Evolutionary conservation across 2,888 invertebrate genomes (phyloP).

Genomic region (Lacanobia oleracea): DNA sequence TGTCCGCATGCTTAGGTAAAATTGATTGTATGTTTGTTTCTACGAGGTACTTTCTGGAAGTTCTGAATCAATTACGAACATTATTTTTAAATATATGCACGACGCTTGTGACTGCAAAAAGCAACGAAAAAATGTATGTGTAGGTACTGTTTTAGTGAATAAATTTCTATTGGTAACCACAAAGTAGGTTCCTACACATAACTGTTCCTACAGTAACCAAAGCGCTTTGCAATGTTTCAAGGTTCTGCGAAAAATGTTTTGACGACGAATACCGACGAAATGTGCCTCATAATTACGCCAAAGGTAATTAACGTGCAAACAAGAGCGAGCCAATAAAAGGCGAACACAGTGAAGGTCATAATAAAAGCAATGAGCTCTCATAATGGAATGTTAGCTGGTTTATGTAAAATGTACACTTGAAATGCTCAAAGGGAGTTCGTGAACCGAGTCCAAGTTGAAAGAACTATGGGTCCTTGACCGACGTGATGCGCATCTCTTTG

Average conservation of each 20-base stretch:
- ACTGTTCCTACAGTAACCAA: not conserved
- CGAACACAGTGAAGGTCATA: slow-evolving; percentile 35
- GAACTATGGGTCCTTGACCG: slow-evolving; percentile 53
- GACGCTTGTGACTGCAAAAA: too few relatives aligned
- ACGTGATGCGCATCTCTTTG: slow-evolving; percentile 36
- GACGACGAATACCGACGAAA: slow-evolving; percentile 15
- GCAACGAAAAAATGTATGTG: too few relatives aligned
- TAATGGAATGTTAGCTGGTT: slow-evolving; percentile 35
- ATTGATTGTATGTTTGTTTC: too few relatives aligned
- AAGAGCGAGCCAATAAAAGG: slow-evolving; percentile 44
- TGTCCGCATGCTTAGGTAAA: not conserved
- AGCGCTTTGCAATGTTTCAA: slow-evolving; percentile 11
- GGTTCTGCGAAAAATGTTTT: slow-evolving; percentile 16
- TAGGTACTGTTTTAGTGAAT: not conserved
- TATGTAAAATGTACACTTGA: slow-evolving; percentile 50
- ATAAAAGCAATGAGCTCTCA: slow-evolving; percentile 35
- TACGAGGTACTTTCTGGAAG: too few relatives aligned
- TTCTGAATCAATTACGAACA: too few relatives aligned
- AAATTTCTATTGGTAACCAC: not conserved
- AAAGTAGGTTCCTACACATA: not conserved
- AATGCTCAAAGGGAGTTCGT: slow-evolving; percentile 57
- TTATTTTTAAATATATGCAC: too few relatives aligned
- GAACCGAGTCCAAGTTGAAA: slow-evolving; percentile 54
- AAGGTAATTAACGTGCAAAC: slow-evolving; percentile 49
- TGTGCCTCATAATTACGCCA: slow-evolving; percentile 45